Conservation (phyloP, 2,888 invertebrate genomes). For the Scaptodrosophila latifasciaeformis region DNA sequence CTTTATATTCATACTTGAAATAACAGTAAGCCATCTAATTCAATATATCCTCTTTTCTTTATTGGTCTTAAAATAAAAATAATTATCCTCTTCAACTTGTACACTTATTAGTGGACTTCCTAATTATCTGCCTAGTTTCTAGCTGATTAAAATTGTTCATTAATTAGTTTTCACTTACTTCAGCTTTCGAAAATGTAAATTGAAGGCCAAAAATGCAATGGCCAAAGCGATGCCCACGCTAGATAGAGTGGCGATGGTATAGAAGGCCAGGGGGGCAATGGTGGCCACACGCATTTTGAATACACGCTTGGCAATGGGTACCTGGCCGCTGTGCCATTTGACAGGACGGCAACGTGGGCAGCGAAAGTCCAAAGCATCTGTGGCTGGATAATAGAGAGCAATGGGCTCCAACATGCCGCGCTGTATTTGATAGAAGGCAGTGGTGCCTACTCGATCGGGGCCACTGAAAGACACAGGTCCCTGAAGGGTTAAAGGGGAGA, state of each 20-base stretch:
- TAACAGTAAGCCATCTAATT: no score
- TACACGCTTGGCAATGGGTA: slow-evolving; percentile 86
- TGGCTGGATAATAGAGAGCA: slow-evolving; percentile 82
- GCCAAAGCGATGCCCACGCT: slow-evolving; percentile 85
- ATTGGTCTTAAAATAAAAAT: no score
- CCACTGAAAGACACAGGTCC: slow-evolving; percentile 93
- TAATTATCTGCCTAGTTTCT: no score
- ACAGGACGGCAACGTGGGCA: slow-evolving; percentile 83
- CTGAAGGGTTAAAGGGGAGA: slow-evolving; percentile 77
- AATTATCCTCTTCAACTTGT: no score
- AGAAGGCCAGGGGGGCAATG: slow-evolving; percentile 85
- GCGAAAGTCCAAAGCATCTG: slow-evolving; percentile 79
- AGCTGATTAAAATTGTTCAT: no score
- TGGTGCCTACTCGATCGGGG: slow-evolving; percentile 90
- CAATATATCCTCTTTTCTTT: no score
- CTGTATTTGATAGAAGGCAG: slow-evolving; percentile 92
- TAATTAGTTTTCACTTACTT: no score
- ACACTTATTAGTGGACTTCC: no score
- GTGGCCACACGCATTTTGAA: slow-evolving; percentile 85
- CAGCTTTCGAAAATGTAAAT: slow-evolving; percentile 87
- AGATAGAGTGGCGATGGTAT: slow-evolving; percentile 83
- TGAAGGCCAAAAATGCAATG: slow-evolving; percentile 85
- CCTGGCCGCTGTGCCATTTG: slow-evolving; percentile 85
- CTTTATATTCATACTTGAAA: no score
- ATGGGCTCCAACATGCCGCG: slow-evolving; percentile 83